Conservation (phyloP, 2,888 invertebrate genomes). For the Diarsia dahlii region DNA sequence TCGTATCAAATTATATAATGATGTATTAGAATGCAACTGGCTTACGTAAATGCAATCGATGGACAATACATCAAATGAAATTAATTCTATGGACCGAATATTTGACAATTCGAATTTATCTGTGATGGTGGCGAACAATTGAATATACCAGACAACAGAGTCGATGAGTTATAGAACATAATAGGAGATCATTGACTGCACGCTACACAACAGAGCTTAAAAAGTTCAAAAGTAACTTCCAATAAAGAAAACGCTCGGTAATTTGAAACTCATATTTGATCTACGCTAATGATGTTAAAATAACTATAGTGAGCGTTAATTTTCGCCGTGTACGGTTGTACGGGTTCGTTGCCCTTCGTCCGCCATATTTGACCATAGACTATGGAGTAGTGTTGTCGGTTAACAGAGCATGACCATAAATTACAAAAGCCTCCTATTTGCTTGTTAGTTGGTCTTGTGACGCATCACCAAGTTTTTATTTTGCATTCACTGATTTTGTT, state of each 20-base stretch:
- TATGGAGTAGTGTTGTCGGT: conserved; percentile 74
- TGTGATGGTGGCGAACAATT: conserved; percentile 31
- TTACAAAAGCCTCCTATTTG: conserved; percentile 79
- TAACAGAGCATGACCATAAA: conserved; percentile 85
- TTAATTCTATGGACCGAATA: conserved; percentile 46
- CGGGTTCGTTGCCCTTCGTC: conserved; percentile 78
- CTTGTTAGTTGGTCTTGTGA: conserved; percentile 76
- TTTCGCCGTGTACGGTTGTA: conserved; percentile 76
- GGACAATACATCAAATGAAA: conserved; percentile 52
- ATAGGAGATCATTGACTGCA: conserved; percentile 31
- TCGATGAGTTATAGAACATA: conserved; percentile 33
- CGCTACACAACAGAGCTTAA: conserved; percentile 16
- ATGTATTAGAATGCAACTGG: conserved; percentile 72
- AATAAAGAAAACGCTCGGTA: conserved; percentile 51
- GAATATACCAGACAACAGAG: conserved; percentile 10
- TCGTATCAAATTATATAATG: conserved; percentile 73
- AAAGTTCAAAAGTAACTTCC: conserved; percentile 36
- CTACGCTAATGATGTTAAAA: conserved; percentile 74
- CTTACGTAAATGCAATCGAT: conserved; percentile 68
- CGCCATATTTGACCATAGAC: conserved; percentile 83
- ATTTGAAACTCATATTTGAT: conserved; percentile 61
- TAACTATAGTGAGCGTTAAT: conserved; percentile 79
- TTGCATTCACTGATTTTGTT: conserved; percentile 67
- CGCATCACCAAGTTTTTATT: conserved; percentile 78
- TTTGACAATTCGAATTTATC: conserved; percentile 44